A percentile compares a stretch with the other conserved stretches of the same genome.
These are phyloP conservation scores for Muntiacus muntjak DNA, from an alignment of 2,113 vertebrate genomes.

Conservation along the genomic window DNA sequence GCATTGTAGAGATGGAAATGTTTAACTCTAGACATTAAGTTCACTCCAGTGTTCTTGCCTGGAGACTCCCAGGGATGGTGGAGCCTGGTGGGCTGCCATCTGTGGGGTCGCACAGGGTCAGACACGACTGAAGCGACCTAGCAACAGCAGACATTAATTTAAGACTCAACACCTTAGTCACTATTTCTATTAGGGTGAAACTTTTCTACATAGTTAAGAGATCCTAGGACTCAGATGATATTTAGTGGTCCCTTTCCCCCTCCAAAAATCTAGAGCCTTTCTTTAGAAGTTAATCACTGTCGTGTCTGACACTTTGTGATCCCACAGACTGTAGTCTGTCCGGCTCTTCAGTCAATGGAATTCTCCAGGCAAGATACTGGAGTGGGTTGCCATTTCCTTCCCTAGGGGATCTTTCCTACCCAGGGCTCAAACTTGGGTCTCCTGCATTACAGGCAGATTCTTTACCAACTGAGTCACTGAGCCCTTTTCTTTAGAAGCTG, in stretches of 20 bases:
- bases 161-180: not conserved
- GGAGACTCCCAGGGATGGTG: no score
- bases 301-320: rapidly evolving
- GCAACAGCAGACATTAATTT: not conserved
- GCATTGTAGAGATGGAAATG: not conserved
- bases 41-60: no score
- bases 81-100: no score
- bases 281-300: not conserved
- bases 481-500: not conserved
- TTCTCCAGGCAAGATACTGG: not conserved
- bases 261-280: not conserved
- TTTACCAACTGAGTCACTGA: not conserved
- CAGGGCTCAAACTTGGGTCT: not conserved
- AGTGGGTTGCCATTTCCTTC: not conserved
- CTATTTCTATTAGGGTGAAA: not conserved
- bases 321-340: not conserved
- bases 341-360: not conserved
- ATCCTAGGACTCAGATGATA: not conserved
- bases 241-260: not conserved
- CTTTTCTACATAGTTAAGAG: not conserved
- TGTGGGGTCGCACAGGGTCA: no score
- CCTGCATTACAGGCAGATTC: not conserved
- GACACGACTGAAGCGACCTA: no score
- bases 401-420: not conserved
- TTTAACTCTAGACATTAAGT: not conserved